These are phyloP conservation scores for Cryptus viduatorius DNA, from an alignment of 2,888 invertebrate genomes.

Conservation along the genomic window DNA sequence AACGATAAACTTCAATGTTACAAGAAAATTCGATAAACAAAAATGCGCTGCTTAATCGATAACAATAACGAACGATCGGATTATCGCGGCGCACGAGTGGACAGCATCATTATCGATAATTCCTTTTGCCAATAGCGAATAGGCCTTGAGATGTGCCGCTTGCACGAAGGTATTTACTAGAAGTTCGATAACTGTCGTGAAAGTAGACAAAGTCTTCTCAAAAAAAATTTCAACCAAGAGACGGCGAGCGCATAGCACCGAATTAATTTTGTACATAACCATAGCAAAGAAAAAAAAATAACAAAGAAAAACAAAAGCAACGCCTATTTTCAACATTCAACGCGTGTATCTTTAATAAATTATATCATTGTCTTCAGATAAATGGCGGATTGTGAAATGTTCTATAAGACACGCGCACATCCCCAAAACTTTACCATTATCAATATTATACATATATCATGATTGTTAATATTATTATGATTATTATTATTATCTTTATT, in stretches of 20 bases:
- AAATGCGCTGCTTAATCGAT: background rate
- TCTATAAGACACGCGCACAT: slow-evolving; percentile 42
- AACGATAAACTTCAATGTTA: too few relatives aligned
- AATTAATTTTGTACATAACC: slow-evolving; percentile 81
- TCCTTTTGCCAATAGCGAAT: slow-evolving; percentile 63
- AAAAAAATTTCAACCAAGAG: slow-evolving; percentile 54
- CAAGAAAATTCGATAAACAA: too few relatives aligned
- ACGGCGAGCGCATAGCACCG: slow-evolving; percentile 32
- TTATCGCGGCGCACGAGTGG: background rate
- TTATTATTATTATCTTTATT: slow-evolving; percentile 69
- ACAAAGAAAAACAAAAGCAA: slow-evolving; percentile 34
- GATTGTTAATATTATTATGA: slow-evolving; percentile 72
- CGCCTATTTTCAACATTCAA: slow-evolving; percentile 65
- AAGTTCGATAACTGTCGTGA: slow-evolving; percentile 80
- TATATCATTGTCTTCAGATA: slow-evolving; percentile 62
- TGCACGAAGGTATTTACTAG: slow-evolving; percentile 74
- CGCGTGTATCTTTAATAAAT: slow-evolving; percentile 69
- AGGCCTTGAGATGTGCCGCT: slow-evolving; percentile 75
- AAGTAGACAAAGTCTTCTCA: slow-evolving; percentile 74
- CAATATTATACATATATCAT: slow-evolving; percentile 73
- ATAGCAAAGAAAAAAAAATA: slow-evolving; percentile 72
- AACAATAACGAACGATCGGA: background rate
- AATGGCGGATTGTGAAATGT: slow-evolving; percentile 70
- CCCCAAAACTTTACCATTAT: slow-evolving; percentile 63
- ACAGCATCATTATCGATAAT: slow-evolving; percentile 24